Percentiles rank a stretch among this genome's conserved stretches.
Evolutionary conservation across 2,888 invertebrate genomes (phyloP).

Genomic region (Drepana falcataria): DNA sequence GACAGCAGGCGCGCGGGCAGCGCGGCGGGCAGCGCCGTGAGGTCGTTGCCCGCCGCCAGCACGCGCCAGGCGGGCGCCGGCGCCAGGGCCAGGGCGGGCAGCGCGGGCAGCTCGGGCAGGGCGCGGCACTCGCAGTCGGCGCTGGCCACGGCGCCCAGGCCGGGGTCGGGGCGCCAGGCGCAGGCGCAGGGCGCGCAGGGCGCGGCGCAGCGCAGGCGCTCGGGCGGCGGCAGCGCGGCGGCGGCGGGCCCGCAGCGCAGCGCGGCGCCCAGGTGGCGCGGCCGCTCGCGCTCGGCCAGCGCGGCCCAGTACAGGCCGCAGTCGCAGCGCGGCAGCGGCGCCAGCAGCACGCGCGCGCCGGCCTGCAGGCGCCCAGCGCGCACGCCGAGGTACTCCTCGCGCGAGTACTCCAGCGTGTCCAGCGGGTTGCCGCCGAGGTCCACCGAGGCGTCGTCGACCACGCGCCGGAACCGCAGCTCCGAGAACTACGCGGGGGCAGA

Average conservation of each 20-base stretch:
- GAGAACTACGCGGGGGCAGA: neutral
- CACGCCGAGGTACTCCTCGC: neutral
- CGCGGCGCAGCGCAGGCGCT: neutral
- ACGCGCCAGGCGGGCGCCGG: neutral
- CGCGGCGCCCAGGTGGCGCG: neutral
- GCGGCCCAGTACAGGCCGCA: neutral
- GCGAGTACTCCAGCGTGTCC: neutral
- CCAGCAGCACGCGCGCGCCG: neutral
- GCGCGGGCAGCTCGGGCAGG: neutral
- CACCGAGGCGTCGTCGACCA: neutral
- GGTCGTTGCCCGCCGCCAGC: neutral
- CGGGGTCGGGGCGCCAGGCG: neutral
- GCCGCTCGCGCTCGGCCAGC: neutral
- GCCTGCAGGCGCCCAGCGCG: neutral
- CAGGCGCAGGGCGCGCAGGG: neutral
- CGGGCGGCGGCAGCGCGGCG: neutral
- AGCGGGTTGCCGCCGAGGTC: neutral
- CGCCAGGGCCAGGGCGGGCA: neutral
- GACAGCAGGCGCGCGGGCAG: slow-evolving; percentile 3
- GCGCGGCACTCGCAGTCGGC: neutral
- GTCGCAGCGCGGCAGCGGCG: neutral
- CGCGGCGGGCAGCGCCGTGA: neutral
- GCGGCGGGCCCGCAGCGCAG: neutral
- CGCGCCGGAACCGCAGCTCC: neutral
- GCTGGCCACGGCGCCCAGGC: neutral